Conservation (phyloP, 1,140 invertebrate species). For the Whitmania pigra region DNA sequence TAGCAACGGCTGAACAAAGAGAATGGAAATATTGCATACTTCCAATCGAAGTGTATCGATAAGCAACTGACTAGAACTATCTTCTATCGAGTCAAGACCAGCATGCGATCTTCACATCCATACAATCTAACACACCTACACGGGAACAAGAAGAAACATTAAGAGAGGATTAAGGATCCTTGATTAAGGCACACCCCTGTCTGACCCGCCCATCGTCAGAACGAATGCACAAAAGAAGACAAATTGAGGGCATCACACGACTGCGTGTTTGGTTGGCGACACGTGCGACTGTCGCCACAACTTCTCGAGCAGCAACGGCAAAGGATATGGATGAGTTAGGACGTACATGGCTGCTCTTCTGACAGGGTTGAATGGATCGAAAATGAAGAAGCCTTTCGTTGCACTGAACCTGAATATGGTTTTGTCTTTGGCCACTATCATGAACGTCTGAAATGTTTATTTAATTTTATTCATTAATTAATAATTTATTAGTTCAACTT, state of each 20-base stretch:
- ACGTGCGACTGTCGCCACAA: neutral
- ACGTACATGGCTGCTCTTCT: constrained; percentile 91
- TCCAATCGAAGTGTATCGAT: too few species aligned
- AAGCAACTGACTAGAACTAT: too few species aligned
- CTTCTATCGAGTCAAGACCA: too few species aligned
- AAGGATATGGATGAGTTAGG: constrained; percentile 73
- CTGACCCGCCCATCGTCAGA: neutral
- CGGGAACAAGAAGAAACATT: too few species aligned
- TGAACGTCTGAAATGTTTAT: constrained; percentile 67
- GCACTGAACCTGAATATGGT: constrained; percentile 96
- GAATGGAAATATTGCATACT: too few species aligned
- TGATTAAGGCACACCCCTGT: too few species aligned
- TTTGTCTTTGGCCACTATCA: constrained; percentile 94
- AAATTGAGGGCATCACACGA: too few species aligned
- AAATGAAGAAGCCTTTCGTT: constrained; percentile 80
- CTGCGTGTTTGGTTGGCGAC: too few species aligned
- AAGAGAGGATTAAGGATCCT: too few species aligned
- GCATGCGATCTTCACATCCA: constrained; percentile 31
- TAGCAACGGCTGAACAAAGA: too few species aligned
- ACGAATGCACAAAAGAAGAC: neutral
- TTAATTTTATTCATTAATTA: neutral
- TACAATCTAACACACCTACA: neutral
- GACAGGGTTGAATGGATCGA: constrained; percentile 92
- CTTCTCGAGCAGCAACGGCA: constrained; percentile 13
- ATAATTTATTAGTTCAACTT: neutral